Base-by-base conservation (phyloP, 2,797 vertebrate species). In the Tapera naevia region DNA sequence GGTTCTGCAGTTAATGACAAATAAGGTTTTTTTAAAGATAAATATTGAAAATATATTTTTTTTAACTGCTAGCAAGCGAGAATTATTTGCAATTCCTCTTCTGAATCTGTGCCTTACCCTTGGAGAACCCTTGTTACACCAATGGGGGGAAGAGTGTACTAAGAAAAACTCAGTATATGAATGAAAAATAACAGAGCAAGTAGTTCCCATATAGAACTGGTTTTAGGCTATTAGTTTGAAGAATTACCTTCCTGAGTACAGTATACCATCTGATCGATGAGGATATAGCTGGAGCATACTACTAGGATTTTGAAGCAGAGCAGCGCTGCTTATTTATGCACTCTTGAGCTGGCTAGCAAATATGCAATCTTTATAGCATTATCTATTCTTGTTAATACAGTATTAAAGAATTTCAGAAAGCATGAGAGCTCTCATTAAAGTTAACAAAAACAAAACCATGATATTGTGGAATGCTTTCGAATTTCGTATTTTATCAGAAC, bases 161-260 rank as follows among this genome's bases (percentile, higher is more conserved):
- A 43, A 64, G 75, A 35, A 89, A 73, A 94, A 46, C n/a, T 88
- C 61, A 15, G 46, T 17, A 13, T 87, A 61, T 87, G 91, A 92
- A 60, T 78, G 93, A 93, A 96, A 89, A 96, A 93, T 93, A 94
- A 86, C 66, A 74, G 76, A 81, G 60, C 45, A 57, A 93, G 64
- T 92, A 67, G 91, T 76, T 95, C 89, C 70, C 92, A 6, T 81
- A 45, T 64, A 67, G 89, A 94, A 89, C 80, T 86, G 67, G 62
- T 62, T 93, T 95, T 93, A 92, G 94, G 91, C 93, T 91, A 66
- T 96, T 97, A 86, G 80, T 96, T 95, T 96, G 94, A 97, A 93
- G 78, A 94, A 96, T 93, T 92, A 79, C 91, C 24, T 88, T 89
- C 70, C 83, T 60, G 80, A 86, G 73, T 81, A 66, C 66, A 70